Evolutionary conservation across 2,888 invertebrate genomes (phyloP), one percentile per base, ranked within the genome.

Genomic region (Cenopis cana): DNA sequence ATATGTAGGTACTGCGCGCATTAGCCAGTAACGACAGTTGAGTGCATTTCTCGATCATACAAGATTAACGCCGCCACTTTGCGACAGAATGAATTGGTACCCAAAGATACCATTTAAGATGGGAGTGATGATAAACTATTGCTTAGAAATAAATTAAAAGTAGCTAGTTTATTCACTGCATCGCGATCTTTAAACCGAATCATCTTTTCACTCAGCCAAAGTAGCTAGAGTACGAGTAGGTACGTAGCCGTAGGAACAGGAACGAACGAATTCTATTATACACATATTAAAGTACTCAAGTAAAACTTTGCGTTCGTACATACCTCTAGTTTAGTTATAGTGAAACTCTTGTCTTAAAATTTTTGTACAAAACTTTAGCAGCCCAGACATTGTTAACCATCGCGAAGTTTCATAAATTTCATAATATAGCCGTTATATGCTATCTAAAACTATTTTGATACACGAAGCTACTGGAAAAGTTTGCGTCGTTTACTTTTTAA

Each of bases 141-240:
- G n/a, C n/a, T n/a, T n/a, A n/a, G n/a, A 24, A 24, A 24, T 3
- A 24, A 24, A 24, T 24, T 24, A 24, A 24, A 24, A 24, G 24
- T 24, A 4, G 24, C 1, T 24, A 24, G 24, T 24, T 1, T 24
- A 24, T 24, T 24, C 24, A 24, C 24, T 3, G 24, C 2, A 24
- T 3, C 24, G 24, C 24, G 2, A 56, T 50, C 50, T 69, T 64
- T 8, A 50, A 62, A 69, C 29, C 24, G 33, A 69, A 69, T 69
- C 55, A 49, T 14, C 24, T 64, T 36, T 49, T 52, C 36, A 17
- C 24, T 46, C 49, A 49, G n/a, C 14, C 62, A 33, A 46, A 55
- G 18, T 69, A 68, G 29, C 36, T 4, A 14, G 11, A 17, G 29
- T 20, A 66, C n/a, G 38, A 24, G 24, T 38, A n/a, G n/a, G n/a